Conservation (phyloP, 2,113 vertebrate species). For the Nesogale talazaci region DNA sequence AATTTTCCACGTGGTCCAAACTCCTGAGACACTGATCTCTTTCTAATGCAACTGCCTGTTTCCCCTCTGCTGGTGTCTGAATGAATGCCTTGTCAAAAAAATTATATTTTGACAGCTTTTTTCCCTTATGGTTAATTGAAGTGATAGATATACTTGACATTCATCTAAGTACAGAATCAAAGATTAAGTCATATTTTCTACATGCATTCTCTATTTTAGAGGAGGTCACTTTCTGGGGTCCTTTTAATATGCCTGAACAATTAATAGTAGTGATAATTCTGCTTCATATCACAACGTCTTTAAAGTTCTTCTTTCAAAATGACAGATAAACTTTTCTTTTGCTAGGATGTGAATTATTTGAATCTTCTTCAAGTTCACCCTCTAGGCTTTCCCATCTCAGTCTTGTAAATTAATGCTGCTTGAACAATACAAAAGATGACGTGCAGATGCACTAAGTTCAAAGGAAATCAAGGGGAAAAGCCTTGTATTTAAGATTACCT, state of each 20-base stretch:
- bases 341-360: slow-evolving; percentile 84
- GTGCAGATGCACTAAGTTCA: slow-evolving; percentile 76
- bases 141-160: slow-evolving; percentile 93
- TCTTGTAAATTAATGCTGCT: slow-evolving; percentile 86
- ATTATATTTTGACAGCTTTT: slow-evolving; percentile 90
- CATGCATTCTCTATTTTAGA: slow-evolving; percentile 87
- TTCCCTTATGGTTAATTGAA: slow-evolving; percentile 90
- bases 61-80: slow-evolving; percentile 86
- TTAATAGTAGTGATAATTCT: slow-evolving; percentile 89
- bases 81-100: slow-evolving; percentile 88
- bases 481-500: slow-evolving; percentile 71
- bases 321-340: slow-evolving; percentile 86
- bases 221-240: slow-evolving; percentile 90
- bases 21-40: slow-evolving; percentile 83
- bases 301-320: slow-evolving; percentile 86
- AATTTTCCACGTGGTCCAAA: slow-evolving; percentile 82
- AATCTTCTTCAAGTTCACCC: slow-evolving; percentile 87
- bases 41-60: slow-evolving; percentile 86
- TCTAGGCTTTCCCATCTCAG: slow-evolving; percentile 74
- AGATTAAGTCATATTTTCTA: slow-evolving; percentile 90
- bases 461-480: slow-evolving; percentile 62
- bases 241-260: slow-evolving; percentile 90
- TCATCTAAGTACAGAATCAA: slow-evolving; percentile 88
- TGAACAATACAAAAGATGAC: slow-evolving; percentile 85
- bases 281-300: slow-evolving; percentile 86